phyloP scores from a whole-genome alignment of 2,113 vertebrate genomes.

The Fregetta grallaria region DNA sequence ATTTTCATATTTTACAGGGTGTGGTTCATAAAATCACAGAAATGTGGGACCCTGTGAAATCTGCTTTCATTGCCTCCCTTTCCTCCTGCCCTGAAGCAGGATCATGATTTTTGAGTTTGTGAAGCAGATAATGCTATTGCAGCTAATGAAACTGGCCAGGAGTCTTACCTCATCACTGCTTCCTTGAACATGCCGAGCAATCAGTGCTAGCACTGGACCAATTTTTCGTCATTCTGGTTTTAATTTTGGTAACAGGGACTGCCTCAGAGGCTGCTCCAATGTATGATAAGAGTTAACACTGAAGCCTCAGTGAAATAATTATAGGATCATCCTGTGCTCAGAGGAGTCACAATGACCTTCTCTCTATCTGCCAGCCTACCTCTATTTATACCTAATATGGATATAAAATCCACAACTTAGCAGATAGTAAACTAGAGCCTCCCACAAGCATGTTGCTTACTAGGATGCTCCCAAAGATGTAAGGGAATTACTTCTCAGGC shows the following conservation, averaged over 20 bases:
- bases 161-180: not conserved
- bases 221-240: not conserved
- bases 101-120: not conserved
- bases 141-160: not conserved
- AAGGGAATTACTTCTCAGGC: not conserved
- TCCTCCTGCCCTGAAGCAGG: not conserved
- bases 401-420: constrained; percentile 13
- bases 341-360: constrained; percentile 53
- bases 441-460: not conserved
- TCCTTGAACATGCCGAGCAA: not conserved
- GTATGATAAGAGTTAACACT: not conserved
- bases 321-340: not conserved
- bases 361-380: constrained; percentile 43
- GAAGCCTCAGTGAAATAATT: not conserved
- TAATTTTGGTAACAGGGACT: not conserved
- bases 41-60: not conserved
- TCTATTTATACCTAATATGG: constrained; percentile 63
- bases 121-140: not conserved
- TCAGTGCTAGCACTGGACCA: not conserved
- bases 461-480: not conserved
- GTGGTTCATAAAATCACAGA: not conserved
- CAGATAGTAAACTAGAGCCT: constrained; percentile 35
- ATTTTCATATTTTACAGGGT: not conserved
- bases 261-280: not conserved
- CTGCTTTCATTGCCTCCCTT: not conserved